These are phyloP conservation scores for Zosterops japonicus DNA, from an alignment of 2,113 vertebrate species.

Conservation along the genomic window DNA sequence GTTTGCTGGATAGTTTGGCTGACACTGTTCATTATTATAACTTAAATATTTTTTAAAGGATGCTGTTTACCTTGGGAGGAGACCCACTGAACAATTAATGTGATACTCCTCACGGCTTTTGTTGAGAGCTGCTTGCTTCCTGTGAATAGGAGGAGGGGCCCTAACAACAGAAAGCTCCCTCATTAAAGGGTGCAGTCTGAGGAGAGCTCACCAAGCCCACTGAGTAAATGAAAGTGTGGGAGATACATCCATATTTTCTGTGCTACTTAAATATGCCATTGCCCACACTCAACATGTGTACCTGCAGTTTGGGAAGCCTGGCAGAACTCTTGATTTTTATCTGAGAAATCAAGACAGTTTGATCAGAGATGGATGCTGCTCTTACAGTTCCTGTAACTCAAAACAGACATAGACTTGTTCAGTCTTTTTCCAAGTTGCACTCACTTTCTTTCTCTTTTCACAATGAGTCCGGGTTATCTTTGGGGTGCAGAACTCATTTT, in stretches of 20 bases:
- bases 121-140: background rate
- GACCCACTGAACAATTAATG: background rate
- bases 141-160: background rate
- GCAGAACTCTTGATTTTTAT: background rate
- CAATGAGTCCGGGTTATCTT: background rate
- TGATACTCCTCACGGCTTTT: background rate
- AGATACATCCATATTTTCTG: background rate
- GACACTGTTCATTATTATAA: background rate
- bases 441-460: background rate
- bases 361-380: background rate
- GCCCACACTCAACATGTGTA: background rate
- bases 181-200: background rate
- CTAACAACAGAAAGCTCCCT: background rate
- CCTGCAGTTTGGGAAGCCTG: background rate
- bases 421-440: background rate
- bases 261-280: background rate
- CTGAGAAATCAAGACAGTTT: background rate
- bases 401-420: background rate
- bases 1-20: background rate
- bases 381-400: background rate
- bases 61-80: conserved; percentile 13
- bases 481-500: background rate
- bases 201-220: background rate
- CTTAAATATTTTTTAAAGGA: background rate
- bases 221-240: background rate